Evolutionary conservation across 2,797 vertebrate species (phyloP), one percentile per base, ranked within the genome.

Genomic region (Leptoclinus maculatus): DNA sequence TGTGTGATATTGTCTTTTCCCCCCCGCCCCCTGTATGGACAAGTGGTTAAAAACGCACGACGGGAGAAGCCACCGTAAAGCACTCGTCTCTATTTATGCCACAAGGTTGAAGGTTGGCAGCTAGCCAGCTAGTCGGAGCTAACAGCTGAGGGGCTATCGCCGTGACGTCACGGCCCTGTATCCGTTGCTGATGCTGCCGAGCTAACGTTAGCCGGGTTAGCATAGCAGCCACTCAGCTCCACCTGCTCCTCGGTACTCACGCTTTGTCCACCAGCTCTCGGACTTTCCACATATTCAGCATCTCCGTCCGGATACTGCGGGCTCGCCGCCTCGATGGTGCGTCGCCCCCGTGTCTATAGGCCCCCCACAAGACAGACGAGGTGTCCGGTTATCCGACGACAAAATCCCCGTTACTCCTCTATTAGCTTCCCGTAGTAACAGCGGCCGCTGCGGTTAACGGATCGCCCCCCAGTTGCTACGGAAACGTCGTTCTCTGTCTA

Each of bases 201-300:
- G 69, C 57, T 51, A 54, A 25, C 51, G 23, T 53, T 53, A 53
- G 12, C 85, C 70, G 29, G 59, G 75, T 66, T 87, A 88, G 82
- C 81, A 27, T 11, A 25, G 67, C 23, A 76, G 66, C 83, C 74
- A 39, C 76, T 77, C 75, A 72, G 76, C 76, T 70, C 69, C 81
- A 74, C 82, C 87, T 77, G 77, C 75, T 57, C 68, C 66, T 58
- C 71, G 51, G 83, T 96, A 99, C 98, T 99, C 94, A 99, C 98
- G 97, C 97, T 97, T 99, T 99, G 94, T 99, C 98, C 95, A 99
- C 97, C 90, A 99, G 92, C 94, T 99, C 98, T 89, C 98, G 93
- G 90, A 99, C 97, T 94, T 99, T 99, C 98, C 98, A 99, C 98
- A 99, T 99, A 85, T 98, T 99, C 86, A 98, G 90, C 97, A 98